Evolutionary conservation across 2,888 invertebrate genomes (phyloP).

Genomic region (Zeuzera pyrina): DNA sequence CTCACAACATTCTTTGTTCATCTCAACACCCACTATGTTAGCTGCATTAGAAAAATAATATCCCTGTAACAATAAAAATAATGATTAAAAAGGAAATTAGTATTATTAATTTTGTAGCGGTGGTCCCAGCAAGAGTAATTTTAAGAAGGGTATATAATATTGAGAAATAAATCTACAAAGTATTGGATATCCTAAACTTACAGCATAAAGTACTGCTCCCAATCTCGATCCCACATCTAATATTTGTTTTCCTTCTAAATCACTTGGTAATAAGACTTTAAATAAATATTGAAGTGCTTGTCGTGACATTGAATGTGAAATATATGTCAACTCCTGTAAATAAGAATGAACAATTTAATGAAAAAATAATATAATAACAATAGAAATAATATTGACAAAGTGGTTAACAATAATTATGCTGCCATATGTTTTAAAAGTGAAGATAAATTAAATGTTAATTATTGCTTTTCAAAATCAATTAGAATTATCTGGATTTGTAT

Average conservation of each 20-base stretch:
- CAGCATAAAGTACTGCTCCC: slow-evolving; percentile 79
- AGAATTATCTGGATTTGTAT: too few species aligned
- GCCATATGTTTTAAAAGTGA: too few species aligned
- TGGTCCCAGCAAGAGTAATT: neutral
- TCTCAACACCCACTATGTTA: slow-evolving; percentile 78
- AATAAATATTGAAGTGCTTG: slow-evolving; percentile 75
- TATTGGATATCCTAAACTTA: slow-evolving; percentile 36
- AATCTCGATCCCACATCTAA: slow-evolving; percentile 81
- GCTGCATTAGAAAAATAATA: slow-evolving; percentile 72
- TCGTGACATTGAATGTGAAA: slow-evolving; percentile 79
- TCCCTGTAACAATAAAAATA: slow-evolving; percentile 58
- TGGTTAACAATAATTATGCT: too few species aligned
- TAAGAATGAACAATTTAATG: too few species aligned
- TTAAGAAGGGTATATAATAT: neutral
- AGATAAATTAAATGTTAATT: too few species aligned
- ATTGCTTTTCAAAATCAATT: too few species aligned
- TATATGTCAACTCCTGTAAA: slow-evolving; percentile 66
- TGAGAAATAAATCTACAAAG: slow-evolving; percentile 1
- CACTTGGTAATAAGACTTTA: slow-evolving; percentile 72
- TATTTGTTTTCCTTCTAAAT: slow-evolving; percentile 70
- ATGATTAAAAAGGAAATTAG: neutral
- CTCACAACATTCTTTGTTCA: slow-evolving; percentile 76
- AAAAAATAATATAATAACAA: too few species aligned
- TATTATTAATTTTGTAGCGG: neutral
- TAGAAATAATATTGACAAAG: too few species aligned